Percentiles rank a stretch among this genome's conserved stretches.
Conservation (phyloP, 2,113 vertebrate species). For the Geococcyx californianus region DNA sequence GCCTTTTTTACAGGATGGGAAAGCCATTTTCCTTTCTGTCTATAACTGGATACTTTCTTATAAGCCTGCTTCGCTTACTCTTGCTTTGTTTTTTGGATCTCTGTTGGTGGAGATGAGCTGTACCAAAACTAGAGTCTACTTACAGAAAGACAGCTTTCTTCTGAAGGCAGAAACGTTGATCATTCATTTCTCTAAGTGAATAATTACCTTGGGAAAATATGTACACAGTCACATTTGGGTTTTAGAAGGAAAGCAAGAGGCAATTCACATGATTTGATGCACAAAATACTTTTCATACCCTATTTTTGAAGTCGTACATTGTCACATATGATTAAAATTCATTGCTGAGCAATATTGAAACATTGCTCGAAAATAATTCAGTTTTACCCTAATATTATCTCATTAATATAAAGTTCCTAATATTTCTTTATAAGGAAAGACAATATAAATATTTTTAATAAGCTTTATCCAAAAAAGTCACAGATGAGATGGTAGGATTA, state of each 20-base stretch:
- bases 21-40: not conserved
- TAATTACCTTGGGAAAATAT: not conserved
- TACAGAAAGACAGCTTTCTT: not conserved
- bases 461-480: not conserved
- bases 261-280: not conserved
- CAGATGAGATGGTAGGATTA: not conserved
- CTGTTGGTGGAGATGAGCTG: not conserved
- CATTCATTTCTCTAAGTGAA: not conserved
- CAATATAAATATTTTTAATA: not conserved
- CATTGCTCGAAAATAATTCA: not conserved
- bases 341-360: not conserved
- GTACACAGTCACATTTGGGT: not conserved
- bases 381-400: not conserved
- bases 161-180: not conserved
- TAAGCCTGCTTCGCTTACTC: not conserved
- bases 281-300: not conserved
- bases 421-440: not conserved
- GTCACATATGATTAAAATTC: not conserved
- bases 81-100: not conserved
- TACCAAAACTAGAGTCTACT: not conserved
- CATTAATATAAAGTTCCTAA: not conserved
- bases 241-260: not conserved
- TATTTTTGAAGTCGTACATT: not conserved
- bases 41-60: not conserved
- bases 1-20: not conserved